Percentiles rank a stretch among this genome's conserved stretches.
Conservation (phyloP, 2,797 vertebrate species). For the Sebastes trivittatus region DNA sequence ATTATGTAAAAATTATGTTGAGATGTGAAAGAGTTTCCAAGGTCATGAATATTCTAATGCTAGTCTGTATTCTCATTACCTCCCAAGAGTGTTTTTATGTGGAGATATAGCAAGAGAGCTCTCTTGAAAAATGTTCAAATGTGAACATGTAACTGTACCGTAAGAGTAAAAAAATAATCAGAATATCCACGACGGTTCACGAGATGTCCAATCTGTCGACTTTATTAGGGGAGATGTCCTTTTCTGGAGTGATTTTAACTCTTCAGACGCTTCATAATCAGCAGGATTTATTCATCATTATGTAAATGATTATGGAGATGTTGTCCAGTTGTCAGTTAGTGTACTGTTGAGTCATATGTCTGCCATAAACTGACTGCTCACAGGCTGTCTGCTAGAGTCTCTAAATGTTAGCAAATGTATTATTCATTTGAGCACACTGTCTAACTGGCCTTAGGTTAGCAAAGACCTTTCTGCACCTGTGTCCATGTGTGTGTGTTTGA, state of each 20-base stretch:
- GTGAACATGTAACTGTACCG: not conserved
- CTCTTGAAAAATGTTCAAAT: conserved; percentile 7
- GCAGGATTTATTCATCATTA: conserved; percentile 38
- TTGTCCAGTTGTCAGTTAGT: conserved; percentile 53
- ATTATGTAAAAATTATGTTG: conserved; percentile 57
- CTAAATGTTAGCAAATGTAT: conserved; percentile 76
- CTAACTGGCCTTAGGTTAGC: conserved; percentile 70
- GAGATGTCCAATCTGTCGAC: not conserved
- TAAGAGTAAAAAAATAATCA: not conserved
- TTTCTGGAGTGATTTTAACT: conserved; percentile 8
- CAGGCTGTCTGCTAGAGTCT: conserved; percentile 56
- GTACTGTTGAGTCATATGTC: conserved; percentile 50
- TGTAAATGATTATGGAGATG: conserved; percentile 43
- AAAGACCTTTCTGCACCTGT: conserved; percentile 75
- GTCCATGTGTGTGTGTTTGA: conserved; percentile 9
- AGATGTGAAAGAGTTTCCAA: conserved; percentile 44
- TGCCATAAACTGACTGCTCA: conserved; percentile 47
- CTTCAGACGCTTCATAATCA: conserved; percentile 24
- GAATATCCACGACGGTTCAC: not conserved
- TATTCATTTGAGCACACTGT: conserved; percentile 70
- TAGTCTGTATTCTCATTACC: conserved; percentile 28
- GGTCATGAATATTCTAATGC: conserved; percentile 53
- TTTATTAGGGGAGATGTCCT: not conserved
- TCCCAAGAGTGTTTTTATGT: conserved; percentile 21
- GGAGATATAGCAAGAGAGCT: not conserved